Evolutionary conservation across 1,140 invertebrate species (phyloP).

Genomic region (Ceratoteleas bidentatus): DNA sequence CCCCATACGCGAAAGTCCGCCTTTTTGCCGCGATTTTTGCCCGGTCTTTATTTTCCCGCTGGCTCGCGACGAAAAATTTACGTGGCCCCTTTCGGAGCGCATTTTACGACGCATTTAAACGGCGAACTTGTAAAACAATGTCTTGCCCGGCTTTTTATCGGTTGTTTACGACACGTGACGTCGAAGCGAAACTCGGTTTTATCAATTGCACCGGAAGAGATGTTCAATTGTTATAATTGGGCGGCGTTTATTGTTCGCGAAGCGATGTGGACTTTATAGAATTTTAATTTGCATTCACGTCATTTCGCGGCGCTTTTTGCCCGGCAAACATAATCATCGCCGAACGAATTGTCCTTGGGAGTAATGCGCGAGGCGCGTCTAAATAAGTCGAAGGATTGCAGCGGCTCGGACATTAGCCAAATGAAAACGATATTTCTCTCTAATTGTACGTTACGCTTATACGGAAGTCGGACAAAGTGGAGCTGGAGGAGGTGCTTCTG

Average conservation of each 20-base stretch:
- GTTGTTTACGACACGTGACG: slow-evolving; percentile 36
- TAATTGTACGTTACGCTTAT: no score
- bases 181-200: slow-evolving; percentile 30
- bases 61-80: slow-evolving; percentile 41
- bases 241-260: slow-evolving; percentile 17
- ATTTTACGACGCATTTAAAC: slow-evolving; percentile 54
- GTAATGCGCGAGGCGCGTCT: no score
- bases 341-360: no score
- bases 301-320: no score
- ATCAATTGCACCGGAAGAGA: slow-evolving; percentile 40
- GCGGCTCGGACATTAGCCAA: no score
- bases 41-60: slow-evolving; percentile 42
- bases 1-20: no score
- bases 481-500: no score
- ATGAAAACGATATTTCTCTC: no score
- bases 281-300: no score
- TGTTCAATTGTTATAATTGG: slow-evolving; percentile 36
- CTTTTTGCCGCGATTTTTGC: slow-evolving; percentile 26
- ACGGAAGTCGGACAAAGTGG: no score
- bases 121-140: slow-evolving; percentile 53
- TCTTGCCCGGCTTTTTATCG: slow-evolving; percentile 42
- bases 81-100: slow-evolving; percentile 28
- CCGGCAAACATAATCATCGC: no score
- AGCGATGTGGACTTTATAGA: slow-evolving; percentile 15
- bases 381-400: no score